Conservation (phyloP, 2,113 vertebrate genomes). For the Ascaphus truei region DNA sequence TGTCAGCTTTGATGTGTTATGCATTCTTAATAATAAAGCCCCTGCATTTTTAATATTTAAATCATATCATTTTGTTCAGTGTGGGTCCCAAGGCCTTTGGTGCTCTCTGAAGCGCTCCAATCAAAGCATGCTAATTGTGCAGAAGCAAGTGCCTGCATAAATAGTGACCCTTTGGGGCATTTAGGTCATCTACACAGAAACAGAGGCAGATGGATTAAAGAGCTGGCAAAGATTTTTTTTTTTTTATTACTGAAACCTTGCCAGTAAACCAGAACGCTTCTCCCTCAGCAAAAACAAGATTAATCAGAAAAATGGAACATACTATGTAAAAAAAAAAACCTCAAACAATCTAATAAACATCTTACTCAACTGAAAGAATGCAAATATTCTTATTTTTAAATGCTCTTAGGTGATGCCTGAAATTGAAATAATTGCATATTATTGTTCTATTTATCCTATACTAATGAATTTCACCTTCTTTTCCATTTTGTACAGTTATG, state of each 20-base stretch:
- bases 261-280: neutral
- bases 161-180: constrained; percentile 13
- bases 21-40: neutral
- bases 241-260: neutral
- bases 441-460: too few relatives aligned
- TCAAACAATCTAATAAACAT: too few relatives aligned
- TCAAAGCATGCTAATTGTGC: neutral
- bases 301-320: neutral
- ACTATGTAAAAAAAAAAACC: too few relatives aligned
- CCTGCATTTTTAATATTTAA: neutral
- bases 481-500: too few relatives aligned
- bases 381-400: too few relatives aligned
- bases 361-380: too few relatives aligned
- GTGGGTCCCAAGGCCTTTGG: neutral
- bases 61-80: neutral
- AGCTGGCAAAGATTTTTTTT: neutral
- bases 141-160: constrained; percentile 1
- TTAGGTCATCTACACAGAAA: constrained; percentile 1
- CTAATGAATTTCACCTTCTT: too few relatives aligned
- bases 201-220: constrained; percentile 16
- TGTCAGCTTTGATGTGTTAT: neutral
- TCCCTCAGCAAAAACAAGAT: neutral
- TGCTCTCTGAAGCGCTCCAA: neutral
- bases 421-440: too few relatives aligned
- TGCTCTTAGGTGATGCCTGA: too few relatives aligned